Evolutionary conservation across 1,140 invertebrate genomes (phyloP).

Genomic region (Eumaeus atala): DNA sequence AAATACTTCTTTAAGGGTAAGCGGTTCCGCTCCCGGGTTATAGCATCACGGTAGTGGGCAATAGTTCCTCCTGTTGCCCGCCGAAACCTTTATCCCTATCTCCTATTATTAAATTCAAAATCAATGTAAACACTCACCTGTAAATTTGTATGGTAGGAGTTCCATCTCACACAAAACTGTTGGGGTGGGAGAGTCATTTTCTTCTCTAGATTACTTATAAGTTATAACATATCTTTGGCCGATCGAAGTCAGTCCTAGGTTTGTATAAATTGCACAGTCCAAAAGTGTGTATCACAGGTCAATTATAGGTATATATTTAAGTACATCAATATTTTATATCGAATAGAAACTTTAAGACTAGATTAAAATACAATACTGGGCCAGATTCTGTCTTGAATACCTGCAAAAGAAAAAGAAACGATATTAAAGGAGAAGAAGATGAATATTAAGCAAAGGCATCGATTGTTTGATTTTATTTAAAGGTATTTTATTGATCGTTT

Average conservation of each 20-base stretch:
- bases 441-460: no score
- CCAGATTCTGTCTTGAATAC: conserved; percentile 32
- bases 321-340: conserved; percentile 38
- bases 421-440: not conserved
- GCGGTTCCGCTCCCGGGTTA: no score
- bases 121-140: conserved; percentile 68
- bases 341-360: conserved; percentile 67
- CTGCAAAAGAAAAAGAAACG: conserved; percentile 46
- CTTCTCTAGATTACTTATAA: conserved; percentile 24
- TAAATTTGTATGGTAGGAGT: conserved; percentile 89
- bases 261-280: conserved; percentile 46
- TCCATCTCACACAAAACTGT: conserved; percentile 91
- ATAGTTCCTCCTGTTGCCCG: no score
- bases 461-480: no score
- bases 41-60: no score
- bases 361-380: conserved; percentile 59
- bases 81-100: no score
- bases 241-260: conserved; percentile 31
- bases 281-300: conserved; percentile 51
- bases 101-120: no score
- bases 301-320: conserved; percentile 42
- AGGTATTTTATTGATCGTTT: no score
- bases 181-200: conserved; percentile 75
- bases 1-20: no score
- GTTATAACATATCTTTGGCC: conserved; percentile 52